Evolutionary conservation across 1,140 invertebrate genomes (phyloP), one percentile per base, ranked within the genome.

Genomic region (Diabrotica undecimpunctata): DNA sequence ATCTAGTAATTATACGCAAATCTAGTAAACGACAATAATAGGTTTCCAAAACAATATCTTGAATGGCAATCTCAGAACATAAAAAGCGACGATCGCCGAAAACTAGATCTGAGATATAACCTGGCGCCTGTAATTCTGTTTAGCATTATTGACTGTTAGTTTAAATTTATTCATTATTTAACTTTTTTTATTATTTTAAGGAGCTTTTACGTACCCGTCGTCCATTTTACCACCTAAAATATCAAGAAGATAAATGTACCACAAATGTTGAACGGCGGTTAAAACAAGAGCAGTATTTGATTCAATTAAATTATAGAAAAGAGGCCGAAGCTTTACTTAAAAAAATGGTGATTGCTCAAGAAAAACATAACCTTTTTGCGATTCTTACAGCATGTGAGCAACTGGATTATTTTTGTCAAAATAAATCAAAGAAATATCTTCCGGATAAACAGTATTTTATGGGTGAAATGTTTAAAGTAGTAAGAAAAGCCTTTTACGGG

Each of bases 211-310:
- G 81, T 7, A 71, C 81, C 5, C 78, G 83, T 65, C 73, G 80
- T 67, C 83, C 83, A 6, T 84, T 83, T 71, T 84, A 84, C 61
- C 81, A 80, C 11, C 80, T 83, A 6, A 83, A 83, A 76, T 77
- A 81, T 64, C 77, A 82, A 35, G 82, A 84, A 71, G 81, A 80
- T 38, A 79, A 77, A 8, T 76, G 80, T 56, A 81, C 81, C 0
- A 79, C 78, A 61, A 70, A 81, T 64, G 76, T 83, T 46, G 78
- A 78, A 65, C 75, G 76, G 25, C 79, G 81, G 57, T 80, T 80
- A 38, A 75, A 80, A 60, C 66, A 71, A 12, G 74, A 83, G 35
- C 69, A 82, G 11, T 66, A 72, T 39, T 77, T 75, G 59, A 78
- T 82, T 70, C 79, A 81, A 55, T 74, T 79, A 62, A 77, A 77